Conservation (phyloP, 1,140 invertebrate genomes). For the Spodoptera frugiperda region DNA sequence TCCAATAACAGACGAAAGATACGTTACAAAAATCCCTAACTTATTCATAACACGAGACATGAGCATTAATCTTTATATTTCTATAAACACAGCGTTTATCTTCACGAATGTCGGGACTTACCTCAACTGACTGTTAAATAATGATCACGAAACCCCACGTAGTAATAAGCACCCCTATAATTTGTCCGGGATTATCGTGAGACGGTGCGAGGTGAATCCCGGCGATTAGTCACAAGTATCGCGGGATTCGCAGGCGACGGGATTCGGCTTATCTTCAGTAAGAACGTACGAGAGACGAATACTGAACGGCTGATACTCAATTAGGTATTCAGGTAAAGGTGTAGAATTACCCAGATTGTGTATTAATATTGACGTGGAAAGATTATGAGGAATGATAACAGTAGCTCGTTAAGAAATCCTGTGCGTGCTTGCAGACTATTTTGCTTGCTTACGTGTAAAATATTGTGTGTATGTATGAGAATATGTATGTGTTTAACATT, state of each 20-base stretch:
- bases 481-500: too few species aligned
- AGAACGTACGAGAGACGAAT: slow-evolving; percentile 74
- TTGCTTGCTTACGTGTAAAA: too few species aligned
- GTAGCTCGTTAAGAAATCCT: slow-evolving; percentile 23
- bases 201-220: slow-evolving; percentile 76
- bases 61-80: slow-evolving; percentile 36
- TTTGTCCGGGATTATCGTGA: slow-evolving; percentile 81
- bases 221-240: slow-evolving; percentile 84
- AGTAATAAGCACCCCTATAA: slow-evolving; percentile 78
- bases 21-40: too few species aligned
- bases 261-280: slow-evolving; percentile 75
- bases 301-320: slow-evolving; percentile 71
- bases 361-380: slow-evolving; percentile 61
- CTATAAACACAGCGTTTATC: slow-evolving; percentile 44
- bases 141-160: slow-evolving; percentile 72
- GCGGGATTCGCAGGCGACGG: slow-evolving; percentile 68
- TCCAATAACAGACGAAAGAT: too few species aligned
- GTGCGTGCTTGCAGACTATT: slow-evolving; percentile 22
- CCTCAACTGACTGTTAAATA: slow-evolving; percentile 72
- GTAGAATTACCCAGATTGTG: slow-evolving; percentile 74
- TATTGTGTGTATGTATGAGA: neutral
- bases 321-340: slow-evolving; percentile 79
- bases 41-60: too few species aligned
- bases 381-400: slow-evolving; percentile 20
- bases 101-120: slow-evolving; percentile 39